phyloP scores from a whole-genome alignment of 2,888 invertebrate genomes.

The Portevinia maculata region DNA sequence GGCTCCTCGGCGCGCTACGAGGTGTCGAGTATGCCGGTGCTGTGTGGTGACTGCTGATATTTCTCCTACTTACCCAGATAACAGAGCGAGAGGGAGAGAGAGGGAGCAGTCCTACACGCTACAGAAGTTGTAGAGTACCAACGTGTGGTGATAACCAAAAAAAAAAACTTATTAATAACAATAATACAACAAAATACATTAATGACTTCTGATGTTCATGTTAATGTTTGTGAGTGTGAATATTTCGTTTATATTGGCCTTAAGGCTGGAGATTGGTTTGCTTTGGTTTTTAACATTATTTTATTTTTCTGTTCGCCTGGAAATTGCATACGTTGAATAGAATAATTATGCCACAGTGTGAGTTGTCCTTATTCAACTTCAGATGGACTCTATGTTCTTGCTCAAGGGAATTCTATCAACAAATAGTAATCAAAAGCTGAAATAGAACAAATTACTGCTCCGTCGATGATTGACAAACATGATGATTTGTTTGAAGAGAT shows the following conservation, averaged over 20 bases:
- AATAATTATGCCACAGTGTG: constrained; percentile 64
- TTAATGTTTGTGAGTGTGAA: constrained; percentile 54
- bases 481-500: constrained; percentile 50
- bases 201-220: constrained; percentile 38
- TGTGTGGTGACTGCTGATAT: constrained; percentile 35
- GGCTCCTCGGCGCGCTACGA: constrained; percentile 30
- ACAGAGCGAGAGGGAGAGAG: constrained; percentile 44
- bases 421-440: constrained; percentile 47
- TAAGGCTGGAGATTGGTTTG: constrained; percentile 36
- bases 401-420: constrained; percentile 58
- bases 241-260: constrained; percentile 63
- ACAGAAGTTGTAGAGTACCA: not conserved
- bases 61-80: constrained; percentile 70
- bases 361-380: constrained; percentile 35
- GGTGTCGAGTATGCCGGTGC: constrained; percentile 14
- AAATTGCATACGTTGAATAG: constrained; percentile 43
- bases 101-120: constrained; percentile 22
- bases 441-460: constrained; percentile 46
- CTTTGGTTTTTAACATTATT: constrained; percentile 11
- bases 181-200: constrained; percentile 25
- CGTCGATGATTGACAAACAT: constrained; percentile 5
- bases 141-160: constrained; percentile 22
- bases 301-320: constrained; percentile 15
- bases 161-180: constrained; percentile 3
- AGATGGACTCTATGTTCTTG: not conserved